Conservation (phyloP, 2,888 invertebrate genomes). For the Digitonthophagus gazella region DNA sequence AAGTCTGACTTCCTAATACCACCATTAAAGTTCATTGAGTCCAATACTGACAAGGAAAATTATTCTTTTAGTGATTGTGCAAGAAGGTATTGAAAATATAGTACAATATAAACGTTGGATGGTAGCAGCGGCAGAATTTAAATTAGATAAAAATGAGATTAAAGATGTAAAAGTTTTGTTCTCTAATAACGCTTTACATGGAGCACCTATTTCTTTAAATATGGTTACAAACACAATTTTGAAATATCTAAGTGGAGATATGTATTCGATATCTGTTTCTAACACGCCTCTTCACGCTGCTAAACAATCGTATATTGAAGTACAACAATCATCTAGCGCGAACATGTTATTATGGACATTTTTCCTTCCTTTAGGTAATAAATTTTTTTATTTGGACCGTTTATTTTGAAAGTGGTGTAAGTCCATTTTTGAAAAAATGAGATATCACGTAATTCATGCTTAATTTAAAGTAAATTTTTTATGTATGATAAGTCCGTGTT, state of each 20-base stretch:
- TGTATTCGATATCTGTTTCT: constrained; percentile 42
- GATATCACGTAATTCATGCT: too few species aligned
- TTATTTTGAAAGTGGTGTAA: too few species aligned
- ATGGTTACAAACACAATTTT: constrained; percentile 53
- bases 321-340: constrained; percentile 39
- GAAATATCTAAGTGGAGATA: constrained; percentile 41
- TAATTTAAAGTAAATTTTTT: too few species aligned
- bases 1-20: too few species aligned
- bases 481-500: too few species aligned
- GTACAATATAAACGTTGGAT: constrained; percentile 52
- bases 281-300: constrained; percentile 45
- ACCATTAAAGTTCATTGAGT: too few species aligned
- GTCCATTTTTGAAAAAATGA: too few species aligned
- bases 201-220: constrained; percentile 55
- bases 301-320: constrained; percentile 22
- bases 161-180: constrained; percentile 44
- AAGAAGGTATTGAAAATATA: constrained; percentile 47
- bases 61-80: constrained; percentile 46
- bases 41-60: too few species aligned
- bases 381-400: background rate
- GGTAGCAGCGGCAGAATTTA: constrained; percentile 54
- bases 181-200: constrained; percentile 54
- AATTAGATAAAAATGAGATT: constrained; percentile 16
- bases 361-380: constrained; percentile 44
- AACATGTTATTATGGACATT: constrained; percentile 44